Percentiles rank a stretch among this genome's conserved stretches.
Evolutionary conservation across 92 coral and sea anemone genomes (phyloP).

Genomic region (Micromussa lordhowensis): DNA sequence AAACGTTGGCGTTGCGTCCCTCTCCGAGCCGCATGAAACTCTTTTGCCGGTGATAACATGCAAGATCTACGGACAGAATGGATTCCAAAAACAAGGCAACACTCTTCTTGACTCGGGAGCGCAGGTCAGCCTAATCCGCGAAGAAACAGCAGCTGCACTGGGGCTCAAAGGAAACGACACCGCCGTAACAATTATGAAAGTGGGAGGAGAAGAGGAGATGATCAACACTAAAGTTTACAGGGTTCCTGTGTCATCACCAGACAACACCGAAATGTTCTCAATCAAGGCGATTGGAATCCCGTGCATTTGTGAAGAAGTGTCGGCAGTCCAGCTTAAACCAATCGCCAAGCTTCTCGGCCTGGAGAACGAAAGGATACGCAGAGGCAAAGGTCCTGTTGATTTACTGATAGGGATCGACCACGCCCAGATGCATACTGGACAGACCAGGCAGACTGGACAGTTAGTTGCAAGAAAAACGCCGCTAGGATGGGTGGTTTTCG

Average conservation of each 20-base stretch:
- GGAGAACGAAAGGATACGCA: slow-evolving; percentile 11
- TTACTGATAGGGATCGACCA: slow-evolving; percentile 18
- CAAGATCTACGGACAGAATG: no score
- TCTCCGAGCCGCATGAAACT: no score
- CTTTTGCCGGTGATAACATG: no score
- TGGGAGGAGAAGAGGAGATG: slow-evolving; percentile 69
- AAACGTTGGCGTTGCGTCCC: no score
- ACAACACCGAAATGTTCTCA: slow-evolving; percentile 17
- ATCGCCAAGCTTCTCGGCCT: slow-evolving; percentile 22
- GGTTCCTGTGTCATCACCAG: neutral
- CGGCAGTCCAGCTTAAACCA: slow-evolving; percentile 32
- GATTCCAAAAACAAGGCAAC: no score
- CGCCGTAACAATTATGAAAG: slow-evolving; percentile 61
- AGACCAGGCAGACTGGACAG: slow-evolving; percentile 30
- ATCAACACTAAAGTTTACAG: neutral
- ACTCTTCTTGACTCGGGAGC: slow-evolving; percentile 55
- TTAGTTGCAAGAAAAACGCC: slow-evolving; percentile 63
- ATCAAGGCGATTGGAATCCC: no score
- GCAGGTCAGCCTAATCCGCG: slow-evolving; percentile 57
- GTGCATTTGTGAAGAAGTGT: slow-evolving; percentile 44
- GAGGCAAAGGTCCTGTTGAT: slow-evolving; percentile 52
- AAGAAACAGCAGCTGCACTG: slow-evolving; percentile 54
- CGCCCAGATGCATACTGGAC: slow-evolving; percentile 65
- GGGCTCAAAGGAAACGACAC: slow-evolving; percentile 43
- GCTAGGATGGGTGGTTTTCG: no score